Percentiles rank a stretch among this genome's conserved stretches.
Conservation (phyloP, 92 coral and sea anemone genomes). For the Epizoanthus fatuus region DNA sequence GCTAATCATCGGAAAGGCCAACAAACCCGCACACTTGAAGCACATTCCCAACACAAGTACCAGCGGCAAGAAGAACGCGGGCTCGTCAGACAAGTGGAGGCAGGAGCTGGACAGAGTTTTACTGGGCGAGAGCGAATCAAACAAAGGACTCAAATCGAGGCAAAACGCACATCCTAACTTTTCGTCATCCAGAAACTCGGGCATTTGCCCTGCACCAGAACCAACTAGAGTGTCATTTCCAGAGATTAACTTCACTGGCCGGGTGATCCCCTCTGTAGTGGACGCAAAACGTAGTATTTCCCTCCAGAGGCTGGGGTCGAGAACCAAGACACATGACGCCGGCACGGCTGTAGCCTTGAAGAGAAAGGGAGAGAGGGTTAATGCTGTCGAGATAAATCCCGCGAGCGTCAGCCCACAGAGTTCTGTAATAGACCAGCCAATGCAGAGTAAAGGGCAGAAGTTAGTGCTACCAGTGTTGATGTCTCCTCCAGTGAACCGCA, state of each 20-base stretch:
- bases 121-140: background rate
- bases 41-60: constrained; percentile 2
- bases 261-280: background rate
- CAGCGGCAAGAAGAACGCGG: background rate
- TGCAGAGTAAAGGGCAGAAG: background rate
- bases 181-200: background rate
- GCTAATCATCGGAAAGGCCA: constrained; percentile 3
- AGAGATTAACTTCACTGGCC: background rate
- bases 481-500: background rate
- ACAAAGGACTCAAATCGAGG: background rate
- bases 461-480: background rate
- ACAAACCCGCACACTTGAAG: constrained; percentile 16
- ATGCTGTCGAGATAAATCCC: background rate
- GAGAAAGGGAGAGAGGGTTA: background rate
- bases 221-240: constrained; percentile 9
- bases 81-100: constrained; percentile 1
- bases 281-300: background rate
- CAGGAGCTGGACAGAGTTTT: constrained; percentile 18
- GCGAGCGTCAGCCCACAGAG: background rate
- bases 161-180: background rate
- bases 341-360: background rate
- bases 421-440: background rate
- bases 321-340: background rate
- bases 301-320: background rate
- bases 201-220: background rate